These are phyloP conservation scores for Thomomys bottae DNA, from an alignment of 2,113 vertebrate genomes.

Conservation along the genomic window DNA sequence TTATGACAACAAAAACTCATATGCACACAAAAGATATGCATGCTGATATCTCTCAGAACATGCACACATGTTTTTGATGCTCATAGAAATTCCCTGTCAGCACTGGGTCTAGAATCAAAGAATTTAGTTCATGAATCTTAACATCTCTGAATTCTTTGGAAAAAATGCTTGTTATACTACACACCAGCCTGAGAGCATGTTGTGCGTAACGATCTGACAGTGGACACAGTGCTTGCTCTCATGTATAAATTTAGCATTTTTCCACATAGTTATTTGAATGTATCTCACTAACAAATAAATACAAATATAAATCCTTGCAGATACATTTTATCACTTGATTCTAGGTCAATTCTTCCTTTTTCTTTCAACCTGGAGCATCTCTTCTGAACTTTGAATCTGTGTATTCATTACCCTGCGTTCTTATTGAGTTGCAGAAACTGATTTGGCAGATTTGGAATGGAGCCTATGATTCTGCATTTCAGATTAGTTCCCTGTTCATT, in stretches of 20 bases:
- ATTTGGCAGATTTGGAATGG: not conserved
- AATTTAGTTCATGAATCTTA: not conserved
- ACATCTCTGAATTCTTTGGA: not conserved
- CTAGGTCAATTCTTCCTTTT: not conserved
- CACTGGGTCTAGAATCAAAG: not conserved
- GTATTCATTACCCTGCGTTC: not conserved
- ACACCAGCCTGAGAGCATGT: not conserved
- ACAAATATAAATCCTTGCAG: not conserved
- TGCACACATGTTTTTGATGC: not conserved
- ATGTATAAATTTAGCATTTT: not conserved
- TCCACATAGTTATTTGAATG: not conserved
- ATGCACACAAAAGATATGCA: not conserved
- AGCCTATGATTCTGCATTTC: not conserved
- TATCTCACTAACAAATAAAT: not conserved
- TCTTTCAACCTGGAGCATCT: not conserved
- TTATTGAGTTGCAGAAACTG: not conserved
- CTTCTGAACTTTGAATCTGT: not conserved
- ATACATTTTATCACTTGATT: not conserved
- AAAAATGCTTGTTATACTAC: not conserved
- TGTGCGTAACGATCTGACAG: not conserved
- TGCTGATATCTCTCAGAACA: too few species aligned
- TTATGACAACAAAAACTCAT: not conserved
- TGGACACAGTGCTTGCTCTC: not conserved
- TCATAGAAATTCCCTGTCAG: not conserved
- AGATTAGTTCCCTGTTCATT: not conserved